Percentiles rank a stretch among this genome's conserved stretches.
These are phyloP conservation scores for Temnothorax curvispinosus DNA, from an alignment of 1,140 invertebrate genomes.

Conservation along the genomic window DNA sequence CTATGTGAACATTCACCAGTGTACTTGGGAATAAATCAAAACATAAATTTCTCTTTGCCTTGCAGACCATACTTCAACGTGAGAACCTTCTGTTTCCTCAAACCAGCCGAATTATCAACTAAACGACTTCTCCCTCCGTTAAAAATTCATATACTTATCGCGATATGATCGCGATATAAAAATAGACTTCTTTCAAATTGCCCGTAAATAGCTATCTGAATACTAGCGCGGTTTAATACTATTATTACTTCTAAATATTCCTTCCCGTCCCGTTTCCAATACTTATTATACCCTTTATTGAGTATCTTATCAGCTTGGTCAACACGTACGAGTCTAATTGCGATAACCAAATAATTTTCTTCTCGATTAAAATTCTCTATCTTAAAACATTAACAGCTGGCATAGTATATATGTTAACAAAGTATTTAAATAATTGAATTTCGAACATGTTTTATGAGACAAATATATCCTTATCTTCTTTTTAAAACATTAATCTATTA, in stretches of 20 bases:
- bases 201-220: constrained; percentile 53
- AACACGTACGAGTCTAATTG: constrained; percentile 38
- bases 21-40: not conserved
- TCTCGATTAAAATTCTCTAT: constrained; percentile 4
- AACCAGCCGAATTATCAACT: constrained; percentile 54
- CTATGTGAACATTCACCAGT: not conserved
- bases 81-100: constrained; percentile 15
- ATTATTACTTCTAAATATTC: constrained; percentile 50
- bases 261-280: constrained; percentile 28
- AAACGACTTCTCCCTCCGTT: constrained; percentile 41
- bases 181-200: constrained; percentile 64
- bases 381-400: constrained; percentile 46
- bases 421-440: not conserved
- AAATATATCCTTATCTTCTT: not conserved
- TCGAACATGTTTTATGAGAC: not conserved
- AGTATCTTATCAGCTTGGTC: constrained; percentile 50
- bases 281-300: constrained; percentile 40
- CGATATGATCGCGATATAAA: constrained; percentile 64
- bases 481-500: not conserved
- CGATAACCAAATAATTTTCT: constrained; percentile 36
- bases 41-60: not conserved
- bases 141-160: constrained; percentile 60
- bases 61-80: not conserved
- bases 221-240: constrained; percentile 57
- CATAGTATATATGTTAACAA: not conserved